A percentile compares a stretch with the other conserved stretches of the same genome.
These are phyloP conservation scores for Dryobota labecula DNA, from an alignment of 2,888 invertebrate genomes.

Conservation along the genomic window DNA sequence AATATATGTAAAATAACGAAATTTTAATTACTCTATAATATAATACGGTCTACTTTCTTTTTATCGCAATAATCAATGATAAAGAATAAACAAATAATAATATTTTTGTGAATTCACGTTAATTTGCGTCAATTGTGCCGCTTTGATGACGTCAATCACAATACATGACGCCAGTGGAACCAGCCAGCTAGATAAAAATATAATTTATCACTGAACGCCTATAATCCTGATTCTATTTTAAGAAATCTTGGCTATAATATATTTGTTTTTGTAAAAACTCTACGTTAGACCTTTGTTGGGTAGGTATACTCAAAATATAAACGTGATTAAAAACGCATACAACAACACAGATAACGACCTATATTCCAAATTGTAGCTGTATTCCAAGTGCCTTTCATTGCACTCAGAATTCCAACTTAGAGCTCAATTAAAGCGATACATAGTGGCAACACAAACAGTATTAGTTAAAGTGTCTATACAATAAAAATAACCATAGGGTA, in stretches of 20 bases:
- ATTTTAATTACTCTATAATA: background rate
- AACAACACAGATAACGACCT: background rate
- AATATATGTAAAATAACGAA: background rate
- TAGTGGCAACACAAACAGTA: background rate
- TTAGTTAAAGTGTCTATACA: background rate
- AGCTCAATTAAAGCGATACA: background rate
- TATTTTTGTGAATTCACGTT: background rate
- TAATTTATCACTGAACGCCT: slow-evolving; percentile 9
- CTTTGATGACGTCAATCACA: slow-evolving; percentile 38
- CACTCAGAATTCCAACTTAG: background rate
- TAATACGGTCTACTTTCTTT: background rate
- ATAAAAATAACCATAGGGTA: background rate
- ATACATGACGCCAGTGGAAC: slow-evolving; percentile 23
- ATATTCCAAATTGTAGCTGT: background rate
- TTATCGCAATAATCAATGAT: slow-evolving; percentile 11
- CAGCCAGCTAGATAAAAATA: slow-evolving; percentile 25
- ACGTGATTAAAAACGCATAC: background rate
- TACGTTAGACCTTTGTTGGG: no score
- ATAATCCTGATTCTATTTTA: background rate
- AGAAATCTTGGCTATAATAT: background rate
- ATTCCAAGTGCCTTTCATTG: background rate
- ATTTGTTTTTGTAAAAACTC: background rate
- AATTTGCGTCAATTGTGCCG: slow-evolving; percentile 14
- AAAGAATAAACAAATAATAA: background rate
- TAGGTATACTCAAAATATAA: background rate